Conservation (phyloP, 64 coral and sea anemone species). For the Catalaphyllia jardinei region DNA sequence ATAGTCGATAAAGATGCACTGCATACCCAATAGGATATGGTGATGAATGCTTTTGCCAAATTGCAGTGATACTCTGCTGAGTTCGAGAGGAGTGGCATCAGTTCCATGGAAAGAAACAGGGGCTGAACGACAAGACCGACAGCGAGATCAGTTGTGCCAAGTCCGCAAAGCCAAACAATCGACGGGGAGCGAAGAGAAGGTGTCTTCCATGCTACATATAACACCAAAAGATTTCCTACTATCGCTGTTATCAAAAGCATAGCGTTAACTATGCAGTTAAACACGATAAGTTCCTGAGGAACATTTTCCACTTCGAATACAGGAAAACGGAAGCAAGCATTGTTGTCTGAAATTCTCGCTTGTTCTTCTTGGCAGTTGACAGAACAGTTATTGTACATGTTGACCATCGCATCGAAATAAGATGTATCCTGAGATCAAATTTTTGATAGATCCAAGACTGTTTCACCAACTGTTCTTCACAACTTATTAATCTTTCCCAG, state of each 20-base stretch:
- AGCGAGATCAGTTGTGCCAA: conserved; percentile 28
- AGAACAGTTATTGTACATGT: conserved; percentile 1
- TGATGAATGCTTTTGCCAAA: conserved; percentile 1
- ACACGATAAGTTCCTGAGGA: background rate
- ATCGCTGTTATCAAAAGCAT: background rate
- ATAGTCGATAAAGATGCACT: conserved; percentile 33
- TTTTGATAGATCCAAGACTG: too few relatives aligned
- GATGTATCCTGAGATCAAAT: too few relatives aligned
- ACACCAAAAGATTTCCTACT: conserved; percentile 17
- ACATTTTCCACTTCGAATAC: background rate
- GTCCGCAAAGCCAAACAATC: conserved; percentile 10
- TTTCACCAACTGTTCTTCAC: too few relatives aligned
- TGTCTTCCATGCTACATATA: background rate
- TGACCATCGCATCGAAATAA: background rate
- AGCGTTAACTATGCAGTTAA: background rate
- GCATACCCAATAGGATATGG: background rate
- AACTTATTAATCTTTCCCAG: too few relatives aligned
- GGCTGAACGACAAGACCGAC: conserved; percentile 43
- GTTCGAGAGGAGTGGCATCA: background rate
- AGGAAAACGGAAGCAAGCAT: background rate
- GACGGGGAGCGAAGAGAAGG: conserved; percentile 24
- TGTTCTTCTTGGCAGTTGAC: background rate
- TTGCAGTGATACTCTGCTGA: background rate
- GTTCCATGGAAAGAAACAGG: conserved; percentile 14
- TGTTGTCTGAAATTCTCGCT: background rate